These are phyloP conservation scores for Anas platyrhynchos DNA, from an alignment of 2,113 vertebrate species.

Conservation along the genomic window DNA sequence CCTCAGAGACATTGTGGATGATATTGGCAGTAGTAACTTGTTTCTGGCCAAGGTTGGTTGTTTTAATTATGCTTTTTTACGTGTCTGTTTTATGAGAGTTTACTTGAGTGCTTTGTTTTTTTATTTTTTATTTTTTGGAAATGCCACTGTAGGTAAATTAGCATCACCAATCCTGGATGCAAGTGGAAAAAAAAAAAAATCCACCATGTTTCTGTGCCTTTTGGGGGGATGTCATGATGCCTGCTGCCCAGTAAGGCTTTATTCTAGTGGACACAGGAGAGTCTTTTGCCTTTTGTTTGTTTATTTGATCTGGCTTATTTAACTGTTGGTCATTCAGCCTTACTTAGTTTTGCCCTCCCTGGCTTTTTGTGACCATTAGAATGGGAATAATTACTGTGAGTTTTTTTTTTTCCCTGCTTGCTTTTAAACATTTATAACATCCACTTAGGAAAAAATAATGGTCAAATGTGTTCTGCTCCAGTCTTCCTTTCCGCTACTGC, in stretches of 20 bases:
- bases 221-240: neutral
- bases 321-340: slow-evolving; percentile 52
- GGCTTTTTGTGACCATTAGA: slow-evolving; percentile 44
- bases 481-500: neutral
- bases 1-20: slow-evolving; percentile 13
- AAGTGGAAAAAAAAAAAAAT: neutral
- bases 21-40: slow-evolving; percentile 35
- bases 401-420: neutral
- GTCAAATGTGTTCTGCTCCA: slow-evolving; percentile 3
- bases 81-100: neutral
- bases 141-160: neutral
- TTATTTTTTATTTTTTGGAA: neutral
- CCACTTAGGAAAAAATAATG: slow-evolving; percentile 11
- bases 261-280: neutral
- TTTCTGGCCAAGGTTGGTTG: slow-evolving; percentile 1
- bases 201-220: neutral
- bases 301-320: slow-evolving; percentile 37
- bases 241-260: neutral
- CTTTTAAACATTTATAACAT: slow-evolving; percentile 63
- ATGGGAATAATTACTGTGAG: slow-evolving; percentile 48
- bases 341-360: slow-evolving; percentile 40
- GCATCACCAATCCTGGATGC: neutral
- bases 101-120: neutral
- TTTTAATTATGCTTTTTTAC: slow-evolving; percentile 26
- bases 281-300: neutral